Evolutionary conservation across 1,140 invertebrate genomes (phyloP).

Genomic region (Monomorium pharaonis): DNA sequence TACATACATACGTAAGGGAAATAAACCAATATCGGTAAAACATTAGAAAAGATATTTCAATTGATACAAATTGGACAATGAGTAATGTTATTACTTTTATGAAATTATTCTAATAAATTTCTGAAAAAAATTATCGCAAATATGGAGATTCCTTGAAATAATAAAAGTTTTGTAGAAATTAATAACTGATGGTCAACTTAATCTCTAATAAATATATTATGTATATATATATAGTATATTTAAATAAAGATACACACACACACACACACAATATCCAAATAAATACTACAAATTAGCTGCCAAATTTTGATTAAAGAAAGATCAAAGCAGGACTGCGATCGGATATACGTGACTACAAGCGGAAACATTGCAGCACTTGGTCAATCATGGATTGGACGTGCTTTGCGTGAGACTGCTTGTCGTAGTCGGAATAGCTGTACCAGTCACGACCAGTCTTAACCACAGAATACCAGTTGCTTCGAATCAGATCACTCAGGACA

Average conservation of each 20-base stretch:
- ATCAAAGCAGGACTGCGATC: conserved; percentile 35
- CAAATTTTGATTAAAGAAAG: not conserved
- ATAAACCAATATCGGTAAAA: conserved; percentile 58
- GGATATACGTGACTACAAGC: conserved; percentile 50
- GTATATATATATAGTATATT: no score
- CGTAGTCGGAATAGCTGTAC: conserved; percentile 91
- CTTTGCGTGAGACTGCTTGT: conserved; percentile 92
- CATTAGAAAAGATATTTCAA: not conserved
- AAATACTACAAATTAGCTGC: not conserved
- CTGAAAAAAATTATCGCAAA: not conserved
- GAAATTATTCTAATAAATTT: not conserved
- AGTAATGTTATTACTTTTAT: not conserved
- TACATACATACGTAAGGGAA: conserved; percentile 80
- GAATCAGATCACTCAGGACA: conserved; percentile 86
- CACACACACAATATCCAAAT: no score
- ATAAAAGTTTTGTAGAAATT: not conserved
- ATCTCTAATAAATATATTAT: not conserved
- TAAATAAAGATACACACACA: no score
- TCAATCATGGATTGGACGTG: conserved; percentile 87
- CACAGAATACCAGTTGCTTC: conserved; percentile 87
- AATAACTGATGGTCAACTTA: not conserved
- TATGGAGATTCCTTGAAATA: not conserved
- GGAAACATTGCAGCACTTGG: conserved; percentile 78
- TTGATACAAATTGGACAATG: not conserved
- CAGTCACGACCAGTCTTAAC: conserved; percentile 89